These are phyloP conservation scores for Choristoneura fumiferana DNA, from an alignment of 1,140 invertebrate genomes.

Conservation along the genomic window DNA sequence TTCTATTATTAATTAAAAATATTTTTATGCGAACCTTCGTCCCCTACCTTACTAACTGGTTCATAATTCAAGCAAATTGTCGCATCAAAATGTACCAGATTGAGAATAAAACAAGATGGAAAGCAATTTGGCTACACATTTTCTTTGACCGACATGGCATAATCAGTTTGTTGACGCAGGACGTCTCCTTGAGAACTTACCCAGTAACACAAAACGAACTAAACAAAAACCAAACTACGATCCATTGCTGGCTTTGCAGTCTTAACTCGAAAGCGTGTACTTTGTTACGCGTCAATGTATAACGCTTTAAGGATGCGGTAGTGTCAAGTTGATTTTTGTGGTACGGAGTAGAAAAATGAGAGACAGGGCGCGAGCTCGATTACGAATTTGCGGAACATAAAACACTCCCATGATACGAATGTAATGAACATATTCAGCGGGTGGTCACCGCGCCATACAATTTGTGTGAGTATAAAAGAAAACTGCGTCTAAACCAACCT, in stretches of 20 bases:
- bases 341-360: constrained; percentile 31
- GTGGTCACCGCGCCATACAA: constrained; percentile 55
- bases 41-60: background rate
- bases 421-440: constrained; percentile 73
- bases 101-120: constrained; percentile 30
- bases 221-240: background rate
- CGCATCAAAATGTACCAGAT: constrained; percentile 23
- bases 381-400: constrained; percentile 64
- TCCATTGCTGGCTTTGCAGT: constrained; percentile 20
- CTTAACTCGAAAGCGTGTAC: constrained; percentile 2
- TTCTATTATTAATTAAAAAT: no score
- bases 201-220: background rate
- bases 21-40: no score
- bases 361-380: constrained; percentile 55
- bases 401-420: constrained; percentile 57
- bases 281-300: constrained; percentile 25
- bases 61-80: constrained; percentile 4
- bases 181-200: constrained; percentile 20
- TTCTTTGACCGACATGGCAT: constrained; percentile 25
- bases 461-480: constrained; percentile 66
- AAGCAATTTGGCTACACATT: constrained; percentile 26
- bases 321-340: background rate
- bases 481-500: constrained; percentile 8
- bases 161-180: constrained; percentile 33
- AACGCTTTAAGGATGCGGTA: background rate